Percentiles rank a stretch among this genome's conserved stretches.
Conservation (phyloP, 1,140 invertebrate genomes). For the Drosophila funebris region DNA sequence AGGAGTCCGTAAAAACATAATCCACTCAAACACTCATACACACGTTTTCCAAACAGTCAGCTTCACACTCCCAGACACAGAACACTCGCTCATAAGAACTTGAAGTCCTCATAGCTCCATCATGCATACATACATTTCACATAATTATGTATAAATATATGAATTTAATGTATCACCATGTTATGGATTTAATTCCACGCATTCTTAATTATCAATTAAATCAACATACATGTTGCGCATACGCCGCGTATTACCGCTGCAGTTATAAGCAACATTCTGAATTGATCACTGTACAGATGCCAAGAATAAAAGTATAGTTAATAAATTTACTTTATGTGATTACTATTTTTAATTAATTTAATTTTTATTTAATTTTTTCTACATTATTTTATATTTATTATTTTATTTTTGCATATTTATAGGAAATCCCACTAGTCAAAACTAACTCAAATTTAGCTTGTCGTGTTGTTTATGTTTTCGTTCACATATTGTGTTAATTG, state of each 20-base stretch:
- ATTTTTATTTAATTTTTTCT: constrained; percentile 22
- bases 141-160: constrained; percentile 1
- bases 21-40: constrained; percentile 31
- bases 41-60: constrained; percentile 55
- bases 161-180: constrained; percentile 5
- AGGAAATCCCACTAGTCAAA: constrained; percentile 83
- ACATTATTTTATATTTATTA: constrained; percentile 30
- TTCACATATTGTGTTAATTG: constrained; percentile 67
- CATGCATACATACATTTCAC: constrained; percentile 43
- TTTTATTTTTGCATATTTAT: constrained; percentile 72
- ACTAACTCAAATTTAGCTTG: constrained; percentile 73
- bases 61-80: constrained; percentile 42
- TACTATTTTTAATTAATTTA: constrained; percentile 30
- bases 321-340: constrained; percentile 13
- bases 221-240: constrained; percentile 42
- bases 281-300: not conserved
- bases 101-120: constrained; percentile 34
- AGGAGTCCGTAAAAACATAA: constrained; percentile 35
- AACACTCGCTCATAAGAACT: constrained; percentile 4
- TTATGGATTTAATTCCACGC: not conserved
- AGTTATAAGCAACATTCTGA: not conserved
- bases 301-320: not conserved
- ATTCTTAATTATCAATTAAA: not conserved
- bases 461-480: constrained; percentile 63
- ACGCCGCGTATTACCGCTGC: constrained; percentile 33